Evolutionary conservation across 2,888 invertebrate species (phyloP).

Genomic region (Lasioglossum calceatum): DNA sequence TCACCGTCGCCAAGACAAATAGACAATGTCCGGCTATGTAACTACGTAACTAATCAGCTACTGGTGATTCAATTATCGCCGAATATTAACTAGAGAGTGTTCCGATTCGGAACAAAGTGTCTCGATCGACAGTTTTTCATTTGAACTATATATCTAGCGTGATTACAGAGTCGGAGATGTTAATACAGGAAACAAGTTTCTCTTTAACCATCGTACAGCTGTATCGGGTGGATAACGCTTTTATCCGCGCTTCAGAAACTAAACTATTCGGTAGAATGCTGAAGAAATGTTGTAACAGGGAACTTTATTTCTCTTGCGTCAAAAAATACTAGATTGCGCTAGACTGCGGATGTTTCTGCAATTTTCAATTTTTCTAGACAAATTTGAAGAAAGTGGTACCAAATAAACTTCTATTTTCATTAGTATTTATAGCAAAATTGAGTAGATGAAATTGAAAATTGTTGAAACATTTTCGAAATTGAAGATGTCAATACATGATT

Average conservation of each 20-base stretch:
- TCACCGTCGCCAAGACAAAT: not conserved
- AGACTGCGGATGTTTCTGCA: too few species aligned
- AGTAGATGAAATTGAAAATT: too few species aligned
- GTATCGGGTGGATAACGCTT: not conserved
- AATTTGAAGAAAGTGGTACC: too few species aligned
- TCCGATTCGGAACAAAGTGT: not conserved
- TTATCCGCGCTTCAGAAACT: not conserved
- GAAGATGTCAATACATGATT: too few species aligned
- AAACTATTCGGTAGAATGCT: not conserved
- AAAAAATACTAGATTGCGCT: not conserved
- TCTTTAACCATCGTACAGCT: not conserved
- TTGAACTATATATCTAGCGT: not conserved
- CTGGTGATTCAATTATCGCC: not conserved
- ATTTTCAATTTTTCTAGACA: too few species aligned
- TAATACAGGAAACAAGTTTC: slow-evolving; percentile 9
- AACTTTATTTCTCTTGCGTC: too few species aligned
- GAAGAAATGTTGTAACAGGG: too few species aligned
- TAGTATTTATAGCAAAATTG: too few species aligned
- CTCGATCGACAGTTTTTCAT: not conserved
- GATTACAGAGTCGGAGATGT: not conserved
- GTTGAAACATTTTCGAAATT: too few species aligned
- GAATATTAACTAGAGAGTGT: not conserved
- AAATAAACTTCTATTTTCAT: too few species aligned
- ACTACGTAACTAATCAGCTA: not conserved
- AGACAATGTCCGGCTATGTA: not conserved